These are phyloP conservation scores for Silurus glanis DNA, from an alignment of 2,113 vertebrate species.

Conservation along the genomic window DNA sequence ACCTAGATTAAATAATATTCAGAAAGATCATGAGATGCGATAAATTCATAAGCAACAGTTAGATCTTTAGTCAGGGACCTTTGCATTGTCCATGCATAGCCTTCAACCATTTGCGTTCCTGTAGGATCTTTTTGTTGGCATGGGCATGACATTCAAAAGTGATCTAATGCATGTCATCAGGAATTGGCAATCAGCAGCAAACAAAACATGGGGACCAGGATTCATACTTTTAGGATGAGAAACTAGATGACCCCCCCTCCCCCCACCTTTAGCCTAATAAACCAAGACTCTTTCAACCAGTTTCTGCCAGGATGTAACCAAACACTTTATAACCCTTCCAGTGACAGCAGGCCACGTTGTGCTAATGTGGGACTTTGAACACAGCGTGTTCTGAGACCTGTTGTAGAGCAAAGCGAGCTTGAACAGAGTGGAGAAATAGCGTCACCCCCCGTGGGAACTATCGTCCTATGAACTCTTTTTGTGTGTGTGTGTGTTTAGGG, in stretches of 20 bases:
- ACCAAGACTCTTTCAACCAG: neutral
- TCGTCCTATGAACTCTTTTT: constrained; percentile 17
- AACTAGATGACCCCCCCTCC: neutral
- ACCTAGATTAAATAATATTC: neutral
- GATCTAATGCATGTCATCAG: neutral
- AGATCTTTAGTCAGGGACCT: no score
- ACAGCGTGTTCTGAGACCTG: constrained; percentile 25
- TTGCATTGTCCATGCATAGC: neutral
- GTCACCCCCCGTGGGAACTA: constrained; percentile 34
- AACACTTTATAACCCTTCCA: constrained; percentile 30
- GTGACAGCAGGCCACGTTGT: neutral
- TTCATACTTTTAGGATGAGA: constrained; percentile 4
- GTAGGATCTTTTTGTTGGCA: neutral
- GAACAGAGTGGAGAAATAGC: constrained; percentile 30
- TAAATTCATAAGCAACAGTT: neutral
- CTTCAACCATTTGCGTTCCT: neutral
- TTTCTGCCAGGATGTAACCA: constrained; percentile 31
- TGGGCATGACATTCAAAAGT: neutral
- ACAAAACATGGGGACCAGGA: neutral
- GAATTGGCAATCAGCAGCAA: neutral
- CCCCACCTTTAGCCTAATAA: neutral
- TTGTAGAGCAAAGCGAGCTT: neutral
- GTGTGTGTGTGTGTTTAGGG: neutral
- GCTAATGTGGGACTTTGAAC: constrained; percentile 6
- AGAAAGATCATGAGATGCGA: neutral